Evolutionary conservation across 2,113 vertebrate genomes (phyloP), one percentile per base, ranked within the genome.

Genomic region (Clupea harengus): DNA sequence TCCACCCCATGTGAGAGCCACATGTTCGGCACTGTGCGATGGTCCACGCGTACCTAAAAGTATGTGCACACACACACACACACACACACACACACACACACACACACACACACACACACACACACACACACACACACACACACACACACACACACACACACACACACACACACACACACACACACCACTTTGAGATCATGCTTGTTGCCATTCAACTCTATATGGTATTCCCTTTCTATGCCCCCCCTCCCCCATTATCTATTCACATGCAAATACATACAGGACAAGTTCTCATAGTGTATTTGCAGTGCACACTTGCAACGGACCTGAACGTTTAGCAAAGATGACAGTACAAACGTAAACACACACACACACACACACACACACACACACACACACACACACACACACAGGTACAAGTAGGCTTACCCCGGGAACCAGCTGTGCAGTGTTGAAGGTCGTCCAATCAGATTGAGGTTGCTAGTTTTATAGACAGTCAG

Each of bases 371-470:
- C n/a, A 67, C 22, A 67, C 60, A 67, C n/a, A 67, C 22, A 67
- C 60, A 67, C n/a, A 67, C 54, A 57, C 15, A 13, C 54, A 1
- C 54, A 57, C 54, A 6, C 8, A 13, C 64, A 72, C 0, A 72
- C 25, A 28, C 1, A 72, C n/a, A 64, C 22, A 67, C 60, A 67
- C n/a, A 67, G 6, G 25, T 10, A 25, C n/a, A 32, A 25, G 32
- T 1, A 32, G 45, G 1, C 83, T 99, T 96, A 99, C 98, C 98
- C 98, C 32, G 98, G 98, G 93, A 99, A 99, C 98, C 98, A 99
- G 95, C 97, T 99, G 93, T 99, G 97, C 84, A 97, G 94, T 0
- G 98, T 99, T 0, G 98, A 99, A 18, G 98, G 96, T n/a, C 97
- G 91, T 17, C 98, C 97, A 17, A 90, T 94, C 91, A 99, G 94